Evolutionary conservation across 2,888 invertebrate genomes (phyloP), one percentile per base, ranked within the genome.

Genomic region (Neuroscelio doddi): DNA sequence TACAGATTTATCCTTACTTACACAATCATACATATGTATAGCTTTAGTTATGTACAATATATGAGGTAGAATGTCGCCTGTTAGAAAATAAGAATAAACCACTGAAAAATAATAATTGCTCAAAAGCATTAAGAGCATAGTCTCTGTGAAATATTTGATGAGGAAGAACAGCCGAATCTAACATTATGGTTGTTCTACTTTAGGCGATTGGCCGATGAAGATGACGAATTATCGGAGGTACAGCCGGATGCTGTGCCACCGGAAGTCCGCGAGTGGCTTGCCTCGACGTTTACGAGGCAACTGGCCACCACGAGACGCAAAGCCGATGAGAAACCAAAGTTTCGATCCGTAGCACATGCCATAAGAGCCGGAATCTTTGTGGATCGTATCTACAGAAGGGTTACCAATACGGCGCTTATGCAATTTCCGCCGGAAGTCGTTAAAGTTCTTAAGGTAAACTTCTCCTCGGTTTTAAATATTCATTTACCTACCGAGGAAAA

Each of bases 351-450:
- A 72, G 97, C 97, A 39, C 96, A 97, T 83, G 97, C 97, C 71
- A 97, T 97, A 81, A 89, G 97, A 12, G 97, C 97, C 10, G 97
- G 97, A 34, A 96, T 97, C 79, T 96, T 97, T 87, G 97, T 97
- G 78, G 97, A 97, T 85, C 90, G 94, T 79, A 95, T 96, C 85
- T 96, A 96, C 85, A 89, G 96, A 76, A 88, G 94, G 73, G 92
- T 92, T 71, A 91, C 91, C 51, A 91, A 89, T 79, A 89, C 92
- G 1, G 90, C 92, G 69, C 90, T 94, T 51, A 91, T 95, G 89
- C 93, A 95, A 87, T 94, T 95, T 81, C 95, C 96, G 30, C 90
- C 92, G 61, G 94, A 95, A 80, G 93, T 96, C 71, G 92, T 93
- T 57, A 89, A 91, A 87, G 90, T 93, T 66, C 89, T 96, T 57